Evolutionary conservation across 2,113 vertebrate genomes (phyloP).

Genomic region (Periophthalmodon schlosseri): DNA sequence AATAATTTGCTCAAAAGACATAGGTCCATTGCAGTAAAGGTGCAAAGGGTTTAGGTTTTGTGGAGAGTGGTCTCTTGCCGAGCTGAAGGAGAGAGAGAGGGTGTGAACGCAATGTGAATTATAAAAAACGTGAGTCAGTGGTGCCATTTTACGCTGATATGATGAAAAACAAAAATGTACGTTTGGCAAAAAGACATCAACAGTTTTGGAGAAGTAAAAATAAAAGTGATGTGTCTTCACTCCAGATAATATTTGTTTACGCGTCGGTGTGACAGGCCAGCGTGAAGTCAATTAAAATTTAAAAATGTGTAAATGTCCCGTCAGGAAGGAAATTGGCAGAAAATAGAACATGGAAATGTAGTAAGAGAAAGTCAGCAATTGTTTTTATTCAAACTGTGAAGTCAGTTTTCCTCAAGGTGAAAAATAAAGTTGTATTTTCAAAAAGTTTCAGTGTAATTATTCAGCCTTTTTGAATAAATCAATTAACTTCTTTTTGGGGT

Average conservation of each 20-base stretch:
- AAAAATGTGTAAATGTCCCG: background rate
- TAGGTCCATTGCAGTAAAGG: background rate
- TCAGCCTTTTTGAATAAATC: too few species aligned
- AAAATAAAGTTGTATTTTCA: too few species aligned
- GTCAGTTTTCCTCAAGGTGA: background rate
- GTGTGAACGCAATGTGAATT: background rate
- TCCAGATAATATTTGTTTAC: background rate
- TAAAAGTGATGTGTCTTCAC: background rate
- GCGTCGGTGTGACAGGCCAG: background rate
- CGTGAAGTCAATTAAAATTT: slow-evolving; percentile 15
- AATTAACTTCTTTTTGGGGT: too few species aligned
- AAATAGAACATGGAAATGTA: background rate
- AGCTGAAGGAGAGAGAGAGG: background rate
- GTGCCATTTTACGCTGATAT: slow-evolving; percentile 13
- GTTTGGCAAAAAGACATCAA: background rate
- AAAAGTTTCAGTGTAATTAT: too few species aligned
- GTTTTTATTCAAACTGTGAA: background rate
- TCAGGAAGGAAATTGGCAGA: slow-evolving; percentile 2
- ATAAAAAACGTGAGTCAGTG: background rate
- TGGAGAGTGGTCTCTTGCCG: background rate
- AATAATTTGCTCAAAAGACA: background rate
- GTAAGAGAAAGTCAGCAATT: background rate
- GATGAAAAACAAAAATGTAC: slow-evolving; percentile 3
- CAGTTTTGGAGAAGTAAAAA: slow-evolving; percentile 13
- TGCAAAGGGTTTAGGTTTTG: background rate